Evolutionary conservation across 2,113 vertebrate species (phyloP).

Genomic region (Tupaia chinensis): DNA sequence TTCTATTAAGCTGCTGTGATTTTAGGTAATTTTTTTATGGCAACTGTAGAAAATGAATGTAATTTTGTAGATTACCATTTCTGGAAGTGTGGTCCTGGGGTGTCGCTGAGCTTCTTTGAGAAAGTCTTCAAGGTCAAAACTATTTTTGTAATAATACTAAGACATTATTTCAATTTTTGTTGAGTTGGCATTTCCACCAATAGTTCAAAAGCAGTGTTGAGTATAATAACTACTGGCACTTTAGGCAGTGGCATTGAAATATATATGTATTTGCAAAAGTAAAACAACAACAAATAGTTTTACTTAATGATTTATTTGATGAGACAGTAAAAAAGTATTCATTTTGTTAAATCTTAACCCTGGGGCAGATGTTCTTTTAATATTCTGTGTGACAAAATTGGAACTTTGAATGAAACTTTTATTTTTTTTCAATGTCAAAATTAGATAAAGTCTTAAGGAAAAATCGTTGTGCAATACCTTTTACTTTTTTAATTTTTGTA

Average conservation of each 20-base stretch:
- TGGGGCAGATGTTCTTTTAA: neutral
- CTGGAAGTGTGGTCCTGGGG: neutral
- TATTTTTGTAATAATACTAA: neutral
- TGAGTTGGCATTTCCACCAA: neutral
- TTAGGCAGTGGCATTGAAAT: neutral
- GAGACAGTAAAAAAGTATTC: neutral
- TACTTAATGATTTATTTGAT: neutral
- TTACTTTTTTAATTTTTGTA: no score
- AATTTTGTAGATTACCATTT: neutral
- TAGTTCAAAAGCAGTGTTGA: neutral
- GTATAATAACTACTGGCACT: neutral
- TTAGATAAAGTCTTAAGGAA: neutral
- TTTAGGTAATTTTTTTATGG: neutral
- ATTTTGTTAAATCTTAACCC: neutral
- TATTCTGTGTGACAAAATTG: neutral
- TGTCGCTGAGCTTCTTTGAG: neutral
- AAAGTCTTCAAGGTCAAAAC: neutral
- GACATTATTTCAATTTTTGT: neutral
- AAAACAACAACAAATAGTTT: neutral
- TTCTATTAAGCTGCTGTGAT: neutral
- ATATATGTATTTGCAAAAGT: neutral
- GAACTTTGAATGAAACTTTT: neutral
- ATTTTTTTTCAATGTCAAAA: neutral
- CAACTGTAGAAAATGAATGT: neutral
- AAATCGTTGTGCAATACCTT: neutral